These are phyloP conservation scores for Apoda limacodes DNA, from an alignment of 2,888 invertebrate genomes.

Conservation along the genomic window DNA sequence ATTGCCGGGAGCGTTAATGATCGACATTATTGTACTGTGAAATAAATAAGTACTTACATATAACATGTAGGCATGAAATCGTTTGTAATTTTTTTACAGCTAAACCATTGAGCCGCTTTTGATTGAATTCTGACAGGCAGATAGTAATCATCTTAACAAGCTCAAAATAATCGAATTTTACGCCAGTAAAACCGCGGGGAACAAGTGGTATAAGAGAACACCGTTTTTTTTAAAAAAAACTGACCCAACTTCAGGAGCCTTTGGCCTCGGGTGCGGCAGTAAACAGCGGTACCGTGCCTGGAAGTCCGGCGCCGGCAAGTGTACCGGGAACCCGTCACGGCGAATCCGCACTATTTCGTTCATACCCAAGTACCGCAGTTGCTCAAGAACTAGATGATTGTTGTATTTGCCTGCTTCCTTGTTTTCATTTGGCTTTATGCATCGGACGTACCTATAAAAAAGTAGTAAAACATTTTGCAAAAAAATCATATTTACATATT, in stretches of 20 bases:
- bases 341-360: constrained; percentile 92
- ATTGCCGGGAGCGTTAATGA: constrained; percentile 74
- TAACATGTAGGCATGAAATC: neutral
- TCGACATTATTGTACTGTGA: constrained; percentile 62
- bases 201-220: too few species aligned
- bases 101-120: too few species aligned
- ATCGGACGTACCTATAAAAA: constrained; percentile 81
- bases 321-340: constrained; percentile 90
- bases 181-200: too few species aligned
- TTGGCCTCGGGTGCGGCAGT: constrained; percentile 57
- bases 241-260: constrained; percentile 44
- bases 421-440: constrained; percentile 91
- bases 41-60: too few species aligned
- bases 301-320: constrained; percentile 83
- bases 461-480: neutral
- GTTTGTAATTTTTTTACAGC: too few species aligned
- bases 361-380: constrained; percentile 92
- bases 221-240: too few species aligned
- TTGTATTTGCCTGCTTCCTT: constrained; percentile 85
- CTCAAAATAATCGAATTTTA: too few species aligned
- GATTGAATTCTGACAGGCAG: too few species aligned
- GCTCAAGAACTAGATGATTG: constrained; percentile 84
- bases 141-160: too few species aligned
- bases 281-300: constrained; percentile 82
- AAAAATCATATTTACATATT: neutral